A percentile compares a stretch with the other conserved stretches of the same genome.
Evolutionary conservation across 2,888 invertebrate genomes (phyloP).

Genomic region (Drosophila pseudotalamancana): DNA sequence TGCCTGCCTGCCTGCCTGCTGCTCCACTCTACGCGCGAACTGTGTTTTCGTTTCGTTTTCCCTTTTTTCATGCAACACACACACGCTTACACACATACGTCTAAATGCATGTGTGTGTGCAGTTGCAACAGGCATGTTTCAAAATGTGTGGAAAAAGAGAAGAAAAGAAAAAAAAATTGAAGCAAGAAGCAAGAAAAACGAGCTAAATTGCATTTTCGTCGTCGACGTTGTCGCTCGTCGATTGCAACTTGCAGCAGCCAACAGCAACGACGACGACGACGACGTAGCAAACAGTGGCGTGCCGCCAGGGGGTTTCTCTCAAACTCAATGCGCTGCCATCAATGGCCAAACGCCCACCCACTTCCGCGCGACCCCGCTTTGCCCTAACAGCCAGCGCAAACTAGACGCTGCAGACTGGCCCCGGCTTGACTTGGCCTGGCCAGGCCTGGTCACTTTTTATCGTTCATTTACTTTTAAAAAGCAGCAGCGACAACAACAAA

Average conservation of each 20-base stretch:
- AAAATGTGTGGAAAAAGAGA: constrained; percentile 50
- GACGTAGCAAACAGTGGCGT: constrained; percentile 56
- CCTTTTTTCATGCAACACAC: constrained; percentile 66
- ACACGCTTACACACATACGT: constrained; percentile 11
- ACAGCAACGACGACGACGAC: constrained; percentile 38
- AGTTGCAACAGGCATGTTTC: constrained; percentile 55
- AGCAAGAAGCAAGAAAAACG: constrained; percentile 78
- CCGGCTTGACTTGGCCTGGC: constrained; percentile 48
- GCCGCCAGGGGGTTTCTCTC: constrained; percentile 19
- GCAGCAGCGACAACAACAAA: constrained; percentile 56
- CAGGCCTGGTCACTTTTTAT: constrained; percentile 71
- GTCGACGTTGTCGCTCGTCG: constrained; percentile 54
- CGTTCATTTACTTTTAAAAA: constrained; percentile 78
- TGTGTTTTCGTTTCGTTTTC: constrained; percentile 77
- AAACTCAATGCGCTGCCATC: constrained; percentile 24
- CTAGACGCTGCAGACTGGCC: constrained; percentile 25
- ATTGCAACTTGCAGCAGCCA: constrained; percentile 63
- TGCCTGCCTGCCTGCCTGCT: constrained; percentile 24
- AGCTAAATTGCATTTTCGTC: constrained; percentile 79
- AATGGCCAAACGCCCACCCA: constrained; percentile 46
- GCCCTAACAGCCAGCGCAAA: constrained; percentile 15
- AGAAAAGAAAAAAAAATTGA: constrained; percentile 56
- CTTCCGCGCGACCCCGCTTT: constrained; percentile 16
- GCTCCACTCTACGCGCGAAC: constrained; percentile 56
- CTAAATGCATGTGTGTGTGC: constrained; percentile 16